These are phyloP conservation scores for Mobula hypostoma DNA, from an alignment of 2,113 vertebrate species.

Conservation along the genomic window DNA sequence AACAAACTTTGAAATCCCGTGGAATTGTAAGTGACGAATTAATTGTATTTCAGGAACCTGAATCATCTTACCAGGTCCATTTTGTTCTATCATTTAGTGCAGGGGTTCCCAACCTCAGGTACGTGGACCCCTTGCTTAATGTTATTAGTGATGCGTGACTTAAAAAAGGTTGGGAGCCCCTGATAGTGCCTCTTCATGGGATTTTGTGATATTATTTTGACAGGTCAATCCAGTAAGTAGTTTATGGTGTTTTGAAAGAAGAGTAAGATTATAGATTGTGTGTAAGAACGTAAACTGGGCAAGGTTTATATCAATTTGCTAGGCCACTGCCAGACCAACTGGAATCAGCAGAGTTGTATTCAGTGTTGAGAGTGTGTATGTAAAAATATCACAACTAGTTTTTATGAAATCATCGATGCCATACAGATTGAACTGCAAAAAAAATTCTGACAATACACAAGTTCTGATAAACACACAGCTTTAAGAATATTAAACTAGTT, in stretches of 20 bases:
- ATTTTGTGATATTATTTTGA: neutral
- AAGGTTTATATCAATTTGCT: neutral
- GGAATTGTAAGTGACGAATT: neutral
- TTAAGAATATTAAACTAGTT: neutral
- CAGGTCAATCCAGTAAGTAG: neutral
- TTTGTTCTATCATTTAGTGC: neutral
- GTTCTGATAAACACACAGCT: neutral
- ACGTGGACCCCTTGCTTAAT: too few relatives aligned
- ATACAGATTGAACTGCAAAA: slow-evolving; percentile 6
- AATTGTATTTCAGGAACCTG: neutral
- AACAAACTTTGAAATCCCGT: neutral
- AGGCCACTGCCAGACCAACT: neutral
- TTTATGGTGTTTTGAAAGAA: neutral
- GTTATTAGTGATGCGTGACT: too few relatives aligned
- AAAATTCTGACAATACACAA: neutral
- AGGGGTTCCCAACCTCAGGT: too few relatives aligned
- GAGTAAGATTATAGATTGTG: neutral
- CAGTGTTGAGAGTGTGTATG: neutral
- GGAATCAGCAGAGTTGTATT: neutral
- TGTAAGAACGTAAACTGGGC: neutral
- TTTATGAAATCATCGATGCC: neutral
- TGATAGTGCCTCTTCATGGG: neutral
- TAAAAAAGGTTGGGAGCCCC: too few relatives aligned
- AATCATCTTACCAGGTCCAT: neutral
- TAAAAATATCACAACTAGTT: neutral